Evolutionary conservation across 2,113 vertebrate species (phyloP).

Genomic region (Xenopus laevis): DNA sequence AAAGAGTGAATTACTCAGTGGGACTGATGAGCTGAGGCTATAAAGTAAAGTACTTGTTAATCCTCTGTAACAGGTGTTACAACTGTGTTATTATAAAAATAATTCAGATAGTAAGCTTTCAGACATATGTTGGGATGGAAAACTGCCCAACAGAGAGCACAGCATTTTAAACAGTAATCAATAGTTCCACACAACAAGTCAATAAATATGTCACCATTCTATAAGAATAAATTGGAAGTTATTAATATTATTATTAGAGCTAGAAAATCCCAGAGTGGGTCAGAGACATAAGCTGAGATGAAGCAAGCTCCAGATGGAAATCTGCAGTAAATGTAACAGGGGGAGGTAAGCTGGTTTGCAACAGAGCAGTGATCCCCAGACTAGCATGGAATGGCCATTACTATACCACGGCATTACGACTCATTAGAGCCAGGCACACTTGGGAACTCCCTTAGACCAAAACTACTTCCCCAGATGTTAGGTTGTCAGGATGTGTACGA

Average conservation of each 20-base stretch:
- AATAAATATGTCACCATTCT: slow-evolving; percentile 39
- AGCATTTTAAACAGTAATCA: background rate
- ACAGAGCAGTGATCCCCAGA: slow-evolving; percentile 34
- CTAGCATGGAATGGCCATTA: slow-evolving; percentile 80
- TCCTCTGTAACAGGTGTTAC: too few relatives aligned
- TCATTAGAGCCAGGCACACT: slow-evolving; percentile 83
- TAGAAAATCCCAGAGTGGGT: slow-evolving; percentile 15
- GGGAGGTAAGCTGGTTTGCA: slow-evolving; percentile 5
- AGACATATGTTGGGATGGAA: too few relatives aligned
- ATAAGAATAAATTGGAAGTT: slow-evolving; percentile 22
- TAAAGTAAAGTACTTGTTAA: too few relatives aligned
- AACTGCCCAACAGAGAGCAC: background rate
- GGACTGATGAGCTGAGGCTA: too few relatives aligned
- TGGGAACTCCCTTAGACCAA: slow-evolving; percentile 71
- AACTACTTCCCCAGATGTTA: slow-evolving; percentile 93
- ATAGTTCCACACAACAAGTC: background rate
- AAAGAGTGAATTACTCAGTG: slow-evolving; percentile 50
- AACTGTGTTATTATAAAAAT: too few relatives aligned
- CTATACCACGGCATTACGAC: slow-evolving; percentile 82
- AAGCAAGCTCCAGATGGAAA: slow-evolving; percentile 17
- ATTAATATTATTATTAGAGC: slow-evolving; percentile 26
- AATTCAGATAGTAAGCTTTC: too few relatives aligned
- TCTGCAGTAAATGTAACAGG: background rate
- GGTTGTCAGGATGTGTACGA: slow-evolving; percentile 80
- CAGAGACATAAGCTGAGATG: background rate